phyloP scores from a whole-genome alignment of 2,888 invertebrate species.

The Cecidostiba fungosa region DNA sequence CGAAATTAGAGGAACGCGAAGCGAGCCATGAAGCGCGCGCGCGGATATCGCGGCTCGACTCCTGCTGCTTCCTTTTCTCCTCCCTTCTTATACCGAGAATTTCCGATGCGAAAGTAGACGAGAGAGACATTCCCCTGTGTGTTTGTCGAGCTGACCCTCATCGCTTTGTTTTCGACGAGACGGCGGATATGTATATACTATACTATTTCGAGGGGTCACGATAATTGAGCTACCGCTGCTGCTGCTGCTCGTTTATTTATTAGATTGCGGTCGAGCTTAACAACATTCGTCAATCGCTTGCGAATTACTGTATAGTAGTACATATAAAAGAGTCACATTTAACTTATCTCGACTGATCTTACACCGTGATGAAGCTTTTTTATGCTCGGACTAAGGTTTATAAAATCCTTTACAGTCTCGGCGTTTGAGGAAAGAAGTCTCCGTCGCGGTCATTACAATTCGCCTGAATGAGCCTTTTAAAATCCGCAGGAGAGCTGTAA shows the following conservation, averaged over 20 bases:
- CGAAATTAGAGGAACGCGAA: constrained; percentile 45
- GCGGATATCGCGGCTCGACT: constrained; percentile 42
- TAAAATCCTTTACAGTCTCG: constrained; percentile 42
- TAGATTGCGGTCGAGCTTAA: constrained; percentile 9
- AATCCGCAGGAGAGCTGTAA: constrained; percentile 26
- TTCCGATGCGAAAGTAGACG: constrained; percentile 31
- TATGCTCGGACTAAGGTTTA: constrained; percentile 24
- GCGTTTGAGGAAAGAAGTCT: constrained; percentile 31
- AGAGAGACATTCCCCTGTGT: background rate
- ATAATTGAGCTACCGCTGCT: constrained; percentile 55
- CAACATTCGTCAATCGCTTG: background rate
- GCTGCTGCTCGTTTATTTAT: constrained; percentile 56
- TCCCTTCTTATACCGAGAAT: constrained; percentile 53
- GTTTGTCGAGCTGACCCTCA: constrained; percentile 42
- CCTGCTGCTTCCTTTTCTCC: constrained; percentile 24
- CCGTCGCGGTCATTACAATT: constrained; percentile 34
- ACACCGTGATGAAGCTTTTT: background rate
- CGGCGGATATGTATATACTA: background rate
- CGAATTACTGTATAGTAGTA: background rate
- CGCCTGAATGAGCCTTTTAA: constrained; percentile 39
- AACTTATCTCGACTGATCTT: background rate
- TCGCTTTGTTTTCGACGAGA: constrained; percentile 28
- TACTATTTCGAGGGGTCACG: constrained; percentile 38
- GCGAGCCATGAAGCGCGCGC: constrained; percentile 33
- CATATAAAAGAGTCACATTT: background rate